Conservation (phyloP, 2,797 vertebrate genomes). For the Champsocephalus gunnari region DNA sequence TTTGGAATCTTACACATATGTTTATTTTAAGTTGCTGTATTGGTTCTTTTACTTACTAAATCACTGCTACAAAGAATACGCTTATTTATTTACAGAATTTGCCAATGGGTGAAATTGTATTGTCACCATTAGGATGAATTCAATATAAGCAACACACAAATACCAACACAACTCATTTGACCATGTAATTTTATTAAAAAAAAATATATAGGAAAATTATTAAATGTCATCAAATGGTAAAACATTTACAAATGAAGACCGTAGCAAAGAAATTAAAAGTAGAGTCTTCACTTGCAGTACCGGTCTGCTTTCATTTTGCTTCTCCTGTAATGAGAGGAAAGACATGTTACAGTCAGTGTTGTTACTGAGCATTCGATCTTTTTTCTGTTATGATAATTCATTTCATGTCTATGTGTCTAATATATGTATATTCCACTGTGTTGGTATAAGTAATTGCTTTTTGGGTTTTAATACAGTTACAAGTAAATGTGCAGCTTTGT, state of each 20-base stretch:
- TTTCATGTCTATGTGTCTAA: background rate
- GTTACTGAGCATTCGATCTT: background rate
- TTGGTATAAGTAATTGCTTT: too few relatives aligned
- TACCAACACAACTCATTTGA: background rate
- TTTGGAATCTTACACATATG: too few relatives aligned
- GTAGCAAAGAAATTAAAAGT: constrained; percentile 25
- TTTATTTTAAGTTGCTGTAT: background rate
- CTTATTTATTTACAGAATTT: constrained; percentile 28
- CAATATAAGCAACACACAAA: constrained; percentile 2
- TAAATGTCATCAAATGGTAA: constrained; percentile 17
- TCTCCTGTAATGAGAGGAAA: constrained; percentile 85
- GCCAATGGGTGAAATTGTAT: constrained; percentile 2
- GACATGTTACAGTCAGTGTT: constrained; percentile 14
- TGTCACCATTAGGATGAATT: background rate
- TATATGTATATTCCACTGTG: too few relatives aligned
- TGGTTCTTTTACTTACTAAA: background rate
- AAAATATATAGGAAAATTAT: background rate
- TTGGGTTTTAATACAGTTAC: too few relatives aligned
- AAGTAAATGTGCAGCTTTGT: too few relatives aligned
- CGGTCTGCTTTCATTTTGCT: constrained; percentile 97
- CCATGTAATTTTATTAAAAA: constrained; percentile 66
- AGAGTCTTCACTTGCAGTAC: constrained; percentile 93
- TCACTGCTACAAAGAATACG: background rate
- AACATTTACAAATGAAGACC: constrained; percentile 33
- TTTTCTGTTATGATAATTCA: background rate